Percentiles rank a stretch among this genome's conserved stretches.
These are phyloP conservation scores for Pantala flavescens DNA, from an alignment of 1,140 invertebrate genomes.

Conservation along the genomic window DNA sequence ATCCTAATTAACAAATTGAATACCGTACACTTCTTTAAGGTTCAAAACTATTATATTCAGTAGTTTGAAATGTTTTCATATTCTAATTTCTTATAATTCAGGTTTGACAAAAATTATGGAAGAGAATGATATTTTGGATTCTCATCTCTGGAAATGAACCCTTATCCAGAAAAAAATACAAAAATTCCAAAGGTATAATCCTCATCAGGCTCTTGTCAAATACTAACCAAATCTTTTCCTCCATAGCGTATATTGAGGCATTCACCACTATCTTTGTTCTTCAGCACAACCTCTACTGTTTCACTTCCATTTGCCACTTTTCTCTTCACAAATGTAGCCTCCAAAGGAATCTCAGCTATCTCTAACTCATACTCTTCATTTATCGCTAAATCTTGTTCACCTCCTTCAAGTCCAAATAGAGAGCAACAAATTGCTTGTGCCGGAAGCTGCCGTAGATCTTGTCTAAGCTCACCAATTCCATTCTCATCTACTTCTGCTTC, in stretches of 20 bases:
- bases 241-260: background rate
- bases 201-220: too few species aligned
- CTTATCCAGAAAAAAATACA: too few species aligned
- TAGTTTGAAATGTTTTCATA: too few species aligned
- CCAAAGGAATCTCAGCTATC: background rate
- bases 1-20: too few species aligned
- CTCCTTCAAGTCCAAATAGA: conserved; percentile 28
- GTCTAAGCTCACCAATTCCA: conserved; percentile 32
- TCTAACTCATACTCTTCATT: background rate
- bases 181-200: too few species aligned
- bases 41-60: too few species aligned
- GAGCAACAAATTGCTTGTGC: conserved; percentile 34
- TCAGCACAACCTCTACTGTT: background rate
- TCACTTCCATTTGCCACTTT: background rate
- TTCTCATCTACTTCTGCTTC: conserved; percentile 28
- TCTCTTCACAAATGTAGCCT: background rate
- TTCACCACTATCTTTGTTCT: background rate
- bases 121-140: too few species aligned
- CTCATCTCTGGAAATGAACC: too few species aligned
- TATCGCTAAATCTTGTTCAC: conserved; percentile 22
- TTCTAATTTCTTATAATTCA: too few species aligned
- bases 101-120: too few species aligned
- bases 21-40: too few species aligned
- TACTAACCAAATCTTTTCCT: background rate
- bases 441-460: conserved; percentile 30